A percentile compares a stretch with the other conserved stretches of the same genome.
Evolutionary conservation across 2,113 vertebrate species (phyloP).

Genomic region (Tinamus guttatus): DNA sequence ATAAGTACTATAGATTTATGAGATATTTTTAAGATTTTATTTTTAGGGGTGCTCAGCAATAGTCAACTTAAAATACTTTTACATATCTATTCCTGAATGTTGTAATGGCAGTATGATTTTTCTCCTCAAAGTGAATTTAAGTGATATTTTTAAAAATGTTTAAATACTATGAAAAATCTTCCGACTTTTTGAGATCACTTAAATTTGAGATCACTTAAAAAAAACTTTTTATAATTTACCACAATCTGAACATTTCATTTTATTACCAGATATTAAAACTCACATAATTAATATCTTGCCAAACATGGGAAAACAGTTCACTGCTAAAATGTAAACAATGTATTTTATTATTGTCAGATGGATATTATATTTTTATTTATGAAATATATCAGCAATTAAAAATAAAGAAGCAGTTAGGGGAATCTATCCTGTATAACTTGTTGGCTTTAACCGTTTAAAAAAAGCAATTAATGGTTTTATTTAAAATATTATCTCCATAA

Average conservation of each 20-base stretch:
- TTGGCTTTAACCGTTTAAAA: neutral
- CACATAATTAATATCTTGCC: neutral
- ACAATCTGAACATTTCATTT: neutral
- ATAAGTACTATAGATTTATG: neutral
- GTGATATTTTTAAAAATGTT: neutral
- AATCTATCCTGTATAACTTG: neutral
- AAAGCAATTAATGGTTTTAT: neutral
- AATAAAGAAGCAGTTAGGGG: neutral
- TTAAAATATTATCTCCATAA: neutral
- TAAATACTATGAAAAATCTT: neutral
- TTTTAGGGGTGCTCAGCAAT: neutral
- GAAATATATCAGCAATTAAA: neutral
- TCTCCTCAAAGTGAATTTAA: constrained; percentile 10
- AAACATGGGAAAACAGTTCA: neutral
- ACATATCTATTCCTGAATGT: constrained; percentile 31
- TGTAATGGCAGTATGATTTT: constrained; percentile 1
- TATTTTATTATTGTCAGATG: neutral
- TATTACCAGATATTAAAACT: neutral
- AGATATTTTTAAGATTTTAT: neutral
- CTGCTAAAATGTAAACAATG: neutral
- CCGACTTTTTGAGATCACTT: neutral
- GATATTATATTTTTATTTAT: neutral
- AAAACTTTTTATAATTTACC: neutral
- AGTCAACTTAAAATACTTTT: neutral
- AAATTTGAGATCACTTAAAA: neutral